phyloP scores from a whole-genome alignment of 1,140 invertebrate genomes.

The Pectinophora gossypiella region DNA sequence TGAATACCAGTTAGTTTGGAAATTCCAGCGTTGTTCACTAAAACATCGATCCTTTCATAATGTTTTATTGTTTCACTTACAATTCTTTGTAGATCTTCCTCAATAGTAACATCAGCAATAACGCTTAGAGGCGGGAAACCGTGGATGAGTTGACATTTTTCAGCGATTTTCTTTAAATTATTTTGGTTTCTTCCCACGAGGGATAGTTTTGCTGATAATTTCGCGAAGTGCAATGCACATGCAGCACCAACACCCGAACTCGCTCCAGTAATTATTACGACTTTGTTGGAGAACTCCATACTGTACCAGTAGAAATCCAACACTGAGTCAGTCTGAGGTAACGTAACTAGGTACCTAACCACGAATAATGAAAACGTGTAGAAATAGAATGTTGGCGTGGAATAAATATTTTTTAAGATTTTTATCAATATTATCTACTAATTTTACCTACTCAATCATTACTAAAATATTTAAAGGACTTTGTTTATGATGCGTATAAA shows the following conservation, averaged over 20 bases:
- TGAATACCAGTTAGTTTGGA: constrained; percentile 72
- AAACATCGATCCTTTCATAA: constrained; percentile 80
- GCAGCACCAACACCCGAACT: constrained; percentile 55
- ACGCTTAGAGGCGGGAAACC: constrained; percentile 66
- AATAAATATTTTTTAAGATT: too few relatives aligned
- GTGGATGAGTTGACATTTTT: constrained; percentile 75
- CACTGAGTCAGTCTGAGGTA: too few relatives aligned
- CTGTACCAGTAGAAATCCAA: not conserved
- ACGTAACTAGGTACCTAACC: too few relatives aligned
- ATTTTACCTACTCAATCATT: too few relatives aligned
- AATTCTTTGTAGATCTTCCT: constrained; percentile 78
- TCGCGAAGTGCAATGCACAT: constrained; percentile 41
- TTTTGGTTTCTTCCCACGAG: constrained; percentile 45
- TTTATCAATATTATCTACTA: too few relatives aligned
- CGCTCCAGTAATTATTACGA: constrained; percentile 54
- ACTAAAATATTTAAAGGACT: too few relatives aligned
- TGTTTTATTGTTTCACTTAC: constrained; percentile 76
- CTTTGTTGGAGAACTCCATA: constrained; percentile 51
- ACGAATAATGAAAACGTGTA: too few relatives aligned
- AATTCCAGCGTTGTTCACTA: constrained; percentile 88
- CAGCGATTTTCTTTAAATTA: constrained; percentile 61
- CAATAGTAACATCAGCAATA: constrained; percentile 80
- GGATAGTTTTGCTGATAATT: constrained; percentile 34
- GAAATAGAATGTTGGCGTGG: too few relatives aligned
- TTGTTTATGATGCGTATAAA: too few relatives aligned